phyloP scores from a whole-genome alignment of 2,888 invertebrate species.

The Caenorhabditis angaria region DNA sequence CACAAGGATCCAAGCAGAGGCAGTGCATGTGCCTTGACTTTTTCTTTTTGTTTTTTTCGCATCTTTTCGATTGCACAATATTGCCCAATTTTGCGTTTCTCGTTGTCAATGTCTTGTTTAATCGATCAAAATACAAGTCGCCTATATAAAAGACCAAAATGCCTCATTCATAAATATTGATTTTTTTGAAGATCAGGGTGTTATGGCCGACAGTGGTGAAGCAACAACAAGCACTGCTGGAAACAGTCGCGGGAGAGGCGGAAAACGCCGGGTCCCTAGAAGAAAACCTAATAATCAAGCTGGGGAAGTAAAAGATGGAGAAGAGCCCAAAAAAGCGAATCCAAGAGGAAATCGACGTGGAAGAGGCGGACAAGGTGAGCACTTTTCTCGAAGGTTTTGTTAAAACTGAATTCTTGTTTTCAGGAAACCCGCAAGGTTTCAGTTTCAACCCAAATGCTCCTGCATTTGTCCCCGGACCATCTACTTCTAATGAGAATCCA shows the following conservation, averaged over 20 bases:
- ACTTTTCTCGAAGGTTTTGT: too few species aligned
- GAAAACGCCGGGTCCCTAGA: not conserved
- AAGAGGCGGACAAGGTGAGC: too few species aligned
- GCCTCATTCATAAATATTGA: slow-evolving; percentile 7
- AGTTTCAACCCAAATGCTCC: too few species aligned
- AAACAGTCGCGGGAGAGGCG: not conserved
- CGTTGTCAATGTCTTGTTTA: not conserved
- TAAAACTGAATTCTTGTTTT: too few species aligned
- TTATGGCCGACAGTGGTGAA: slow-evolving; percentile 38
- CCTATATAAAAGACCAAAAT: slow-evolving; percentile 19
- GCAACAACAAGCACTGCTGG: slow-evolving; percentile 17
- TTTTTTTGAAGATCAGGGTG: slow-evolving; percentile 26
- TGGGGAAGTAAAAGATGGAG: not conserved
- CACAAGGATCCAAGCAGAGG: slow-evolving; percentile 13
- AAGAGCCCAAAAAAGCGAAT: not conserved
- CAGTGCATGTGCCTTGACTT: slow-evolving; percentile 31
- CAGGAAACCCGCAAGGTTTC: too few species aligned
- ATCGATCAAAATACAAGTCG: slow-evolving; percentile 10
- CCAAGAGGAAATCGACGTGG: slow-evolving; percentile 8
- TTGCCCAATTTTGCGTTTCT: slow-evolving; percentile 2
- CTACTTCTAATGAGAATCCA: too few species aligned
- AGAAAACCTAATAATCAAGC: not conserved
- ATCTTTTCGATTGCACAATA: slow-evolving; percentile 33
- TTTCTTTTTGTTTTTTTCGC: slow-evolving; percentile 1
- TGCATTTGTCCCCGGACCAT: too few species aligned